phyloP scores from a whole-genome alignment of 2,888 invertebrate genomes.

The Drosophila infuscata region DNA sequence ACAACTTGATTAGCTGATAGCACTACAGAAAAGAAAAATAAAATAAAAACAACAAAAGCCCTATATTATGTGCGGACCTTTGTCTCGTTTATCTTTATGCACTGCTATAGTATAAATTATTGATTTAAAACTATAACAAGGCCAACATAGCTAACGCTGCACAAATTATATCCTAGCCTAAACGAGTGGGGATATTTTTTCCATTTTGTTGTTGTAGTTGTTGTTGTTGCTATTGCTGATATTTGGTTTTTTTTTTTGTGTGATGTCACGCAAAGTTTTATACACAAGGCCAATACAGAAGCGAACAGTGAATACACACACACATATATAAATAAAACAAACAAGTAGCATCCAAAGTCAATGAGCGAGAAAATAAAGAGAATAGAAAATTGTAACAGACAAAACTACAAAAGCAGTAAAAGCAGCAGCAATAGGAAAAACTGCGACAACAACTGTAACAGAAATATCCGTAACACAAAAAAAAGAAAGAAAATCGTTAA shows the following conservation, averaged over 20 bases:
- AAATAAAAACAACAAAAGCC: background rate
- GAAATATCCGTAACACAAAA: conserved; percentile 44
- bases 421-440: conserved; percentile 25
- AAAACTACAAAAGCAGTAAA: conserved; percentile 44
- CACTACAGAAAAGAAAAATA: background rate
- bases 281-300: conserved; percentile 61
- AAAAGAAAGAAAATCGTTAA: conserved; percentile 60
- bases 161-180: conserved; percentile 52
- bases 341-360: conserved; percentile 55
- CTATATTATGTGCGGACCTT: conserved; percentile 20
- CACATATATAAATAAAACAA: conserved; percentile 41
- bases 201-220: conserved; percentile 18
- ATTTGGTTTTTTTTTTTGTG: conserved; percentile 50
- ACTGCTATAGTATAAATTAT: conserved; percentile 63
- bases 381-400: conserved; percentile 57
- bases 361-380: conserved; percentile 40
- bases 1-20: conserved; percentile 44
- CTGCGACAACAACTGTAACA: conserved; percentile 32
- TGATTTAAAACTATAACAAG: conserved; percentile 71
- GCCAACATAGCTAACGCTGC: conserved; percentile 51
- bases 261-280: conserved; percentile 73
- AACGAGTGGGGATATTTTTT: conserved; percentile 37
- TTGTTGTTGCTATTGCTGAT: conserved; percentile 25
- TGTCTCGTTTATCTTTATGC: conserved; percentile 11
- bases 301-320: conserved; percentile 40